Evolutionary conservation across 2,888 invertebrate species (phyloP), one percentile per base, ranked within the genome.

Genomic region (Andrena bucephala): DNA sequence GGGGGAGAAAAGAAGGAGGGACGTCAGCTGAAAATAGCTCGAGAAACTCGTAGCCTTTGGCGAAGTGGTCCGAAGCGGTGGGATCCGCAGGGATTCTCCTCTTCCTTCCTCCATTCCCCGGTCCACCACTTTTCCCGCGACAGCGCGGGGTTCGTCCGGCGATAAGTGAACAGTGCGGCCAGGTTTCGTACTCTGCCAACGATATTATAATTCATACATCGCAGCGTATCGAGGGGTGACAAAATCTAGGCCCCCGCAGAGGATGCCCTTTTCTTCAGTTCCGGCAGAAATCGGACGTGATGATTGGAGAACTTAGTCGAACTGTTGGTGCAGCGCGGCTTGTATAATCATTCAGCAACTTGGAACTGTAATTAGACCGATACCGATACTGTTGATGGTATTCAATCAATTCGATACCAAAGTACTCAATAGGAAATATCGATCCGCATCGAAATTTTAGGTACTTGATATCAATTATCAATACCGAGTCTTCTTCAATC

Each of bases 21-120:
- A 78, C 81, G 67, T 71, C 77, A 66, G 84, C 86, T 90, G 87
- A 86, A 90, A 90, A 90, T 91, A 89, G 84, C 90, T 81, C 83
- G 68, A 54, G 24, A 42, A 42, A 10, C 57, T 57, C 27, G 74
- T 27, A n/a, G 77, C 50, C 65, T 67, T 31, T 50, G 57, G 42
- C 60, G 62, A 68, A 31, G 59, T 33, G 63, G 36, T 31, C 59
- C 59, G 66, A 33, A 36, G 36, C 36, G 59, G 42, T 52, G 73
- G 73, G 73, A 77, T 50, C 65, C n/a, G 8, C 36, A 27, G 42
- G 59, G 36, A 57, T 48, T 74, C 42, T 42, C 73, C 77, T 65
- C 75, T 74, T 73, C 69, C 85, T 77, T 85, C 70, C 66, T 60
- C 65, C 48, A 5, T 63, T 70, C 70, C 66, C 31, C 59, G 16